A percentile compares a stretch with the other conserved stretches of the same genome.
Evolutionary conservation across 2,797 vertebrate genomes (phyloP).

Genomic region (Dermochelys coriacea): DNA sequence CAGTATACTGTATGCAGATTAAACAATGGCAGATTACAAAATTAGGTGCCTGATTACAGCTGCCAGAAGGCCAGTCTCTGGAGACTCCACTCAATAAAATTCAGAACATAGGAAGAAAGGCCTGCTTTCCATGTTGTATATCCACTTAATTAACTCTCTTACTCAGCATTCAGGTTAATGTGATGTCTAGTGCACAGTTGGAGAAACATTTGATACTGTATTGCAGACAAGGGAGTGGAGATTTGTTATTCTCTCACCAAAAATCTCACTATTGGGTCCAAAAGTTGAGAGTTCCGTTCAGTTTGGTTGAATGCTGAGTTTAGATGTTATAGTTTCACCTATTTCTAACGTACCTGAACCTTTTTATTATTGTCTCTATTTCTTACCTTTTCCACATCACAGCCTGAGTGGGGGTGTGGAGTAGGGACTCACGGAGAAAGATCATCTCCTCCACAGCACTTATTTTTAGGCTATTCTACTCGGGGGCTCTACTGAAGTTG

Average conservation of each 20-base stretch:
- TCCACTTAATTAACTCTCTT: background rate
- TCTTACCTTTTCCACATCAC: background rate
- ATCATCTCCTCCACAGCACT: background rate
- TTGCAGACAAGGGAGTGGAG: background rate
- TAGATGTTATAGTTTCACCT: background rate
- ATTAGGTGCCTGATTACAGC: background rate
- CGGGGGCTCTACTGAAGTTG: background rate
- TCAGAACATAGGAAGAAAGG: background rate
- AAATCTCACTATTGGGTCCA: background rate
- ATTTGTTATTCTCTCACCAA: background rate
- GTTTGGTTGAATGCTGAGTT: background rate
- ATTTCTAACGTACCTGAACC: background rate
- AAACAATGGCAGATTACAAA: background rate
- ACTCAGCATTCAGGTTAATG: background rate
- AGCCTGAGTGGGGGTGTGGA: background rate
- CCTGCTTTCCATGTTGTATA: constrained; percentile 2
- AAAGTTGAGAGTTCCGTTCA: background rate
- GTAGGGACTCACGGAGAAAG: background rate
- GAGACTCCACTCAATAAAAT: background rate
- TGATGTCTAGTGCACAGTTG: background rate
- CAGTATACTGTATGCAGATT: background rate
- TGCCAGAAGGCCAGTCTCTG: background rate
- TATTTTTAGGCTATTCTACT: background rate
- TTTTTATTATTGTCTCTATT: background rate
- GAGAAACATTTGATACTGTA: background rate